Evolutionary conservation across 2,888 invertebrate species (phyloP), one percentile per base, ranked within the genome.

Genomic region (Sarcophaga variegata): DNA sequence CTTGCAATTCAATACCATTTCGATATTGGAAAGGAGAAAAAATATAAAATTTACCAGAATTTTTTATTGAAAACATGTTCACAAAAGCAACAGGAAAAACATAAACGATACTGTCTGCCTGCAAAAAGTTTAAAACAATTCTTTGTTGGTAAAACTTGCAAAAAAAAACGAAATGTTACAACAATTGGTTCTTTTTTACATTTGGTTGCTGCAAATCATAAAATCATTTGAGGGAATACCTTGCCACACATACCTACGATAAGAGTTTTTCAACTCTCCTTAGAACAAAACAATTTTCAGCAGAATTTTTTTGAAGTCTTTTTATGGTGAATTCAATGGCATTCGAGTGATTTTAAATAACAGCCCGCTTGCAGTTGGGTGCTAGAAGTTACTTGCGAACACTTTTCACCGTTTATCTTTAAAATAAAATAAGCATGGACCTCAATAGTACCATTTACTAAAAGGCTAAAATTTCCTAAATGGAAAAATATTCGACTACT

Each of bases 161-260:
- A 45, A 71, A 69, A 45, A 71, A 49, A 59, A 71, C 10, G 27
- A n/a, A 60, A 8, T 37, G 54, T 17, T 14, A 17, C 4, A 54
- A 54, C 8, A 71, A 71, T 59, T 54, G 54, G 6, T 70, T 59
- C 25, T 27, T 12, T 10, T 10, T 10, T 37, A 2, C 10, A 22
- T 63, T 64, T 45, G 27, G 6, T 67, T 6, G 49, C 49, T 45
- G 69, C 49, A 70, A 54, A 70, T 70, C 25, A 54, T 70, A 70
- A 70, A 70, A 70, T 70, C 25, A 54, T 70, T 70, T 59, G 49
- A 11, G 49, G 59, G 54, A 25, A 70, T 54, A 54, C 3, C 17
- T 11, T 17, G 14, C 54, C 27, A 22, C 25, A 59, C 25, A 70
- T 25, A 25, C 25, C 12, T 10, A 37, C 5, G 4, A 0, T 66